These are phyloP conservation scores for Eulithis testata DNA, from an alignment of 2,888 invertebrate species.

Conservation along the genomic window DNA sequence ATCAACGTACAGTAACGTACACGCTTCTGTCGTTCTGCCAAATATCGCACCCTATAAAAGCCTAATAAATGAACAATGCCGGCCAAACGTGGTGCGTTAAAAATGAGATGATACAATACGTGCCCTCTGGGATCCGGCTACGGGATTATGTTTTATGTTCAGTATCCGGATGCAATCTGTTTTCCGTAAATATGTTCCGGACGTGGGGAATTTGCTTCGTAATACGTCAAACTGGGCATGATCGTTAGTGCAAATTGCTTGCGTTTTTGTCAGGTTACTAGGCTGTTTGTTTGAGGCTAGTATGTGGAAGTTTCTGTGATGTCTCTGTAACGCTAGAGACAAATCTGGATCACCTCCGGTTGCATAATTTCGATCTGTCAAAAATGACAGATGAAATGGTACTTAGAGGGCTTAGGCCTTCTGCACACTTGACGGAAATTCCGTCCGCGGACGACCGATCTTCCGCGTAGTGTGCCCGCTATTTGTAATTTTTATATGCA, in stretches of 20 bases:
- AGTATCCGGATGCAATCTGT: conserved; percentile 11
- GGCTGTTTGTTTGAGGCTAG: neutral
- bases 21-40: neutral
- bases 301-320: neutral
- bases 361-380: too few species aligned
- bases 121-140: conserved; percentile 14
- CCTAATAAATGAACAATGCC: conserved; percentile 22
- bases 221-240: conserved; percentile 5
- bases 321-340: too few species aligned
- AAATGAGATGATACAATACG: conserved; percentile 28
- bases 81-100: conserved; percentile 27
- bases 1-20: too few species aligned
- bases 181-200: conserved; percentile 14
- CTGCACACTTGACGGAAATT: too few species aligned
- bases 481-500: too few species aligned
- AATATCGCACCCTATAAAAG: conserved; percentile 21
- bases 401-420: too few species aligned
- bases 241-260: neutral
- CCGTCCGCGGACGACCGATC: too few species aligned
- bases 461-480: too few species aligned
- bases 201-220: conserved; percentile 4
- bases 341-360: too few species aligned
- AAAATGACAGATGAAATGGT: too few species aligned
- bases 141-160: conserved; percentile 18
- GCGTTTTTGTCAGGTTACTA: neutral